Conservation (phyloP, 2,888 invertebrate genomes). For the Peribatodes rhomboidaria region DNA sequence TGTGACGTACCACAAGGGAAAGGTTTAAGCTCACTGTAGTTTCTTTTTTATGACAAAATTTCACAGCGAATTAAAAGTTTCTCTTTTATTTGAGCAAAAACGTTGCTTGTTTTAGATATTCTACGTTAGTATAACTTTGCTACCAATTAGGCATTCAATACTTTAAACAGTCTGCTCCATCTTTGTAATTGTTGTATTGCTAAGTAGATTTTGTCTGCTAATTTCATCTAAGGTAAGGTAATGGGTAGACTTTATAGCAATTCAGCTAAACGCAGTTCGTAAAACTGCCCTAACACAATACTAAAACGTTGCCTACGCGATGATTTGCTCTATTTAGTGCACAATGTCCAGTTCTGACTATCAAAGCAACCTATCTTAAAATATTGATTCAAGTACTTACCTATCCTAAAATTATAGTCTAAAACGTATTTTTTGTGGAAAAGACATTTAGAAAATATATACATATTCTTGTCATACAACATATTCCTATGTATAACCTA, state of each 20-base stretch:
- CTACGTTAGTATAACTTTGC: not conserved
- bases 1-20: conserved; percentile 8
- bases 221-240: conserved; percentile 33
- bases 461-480: too few species aligned
- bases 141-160: conserved; percentile 6
- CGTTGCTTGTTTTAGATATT: not conserved
- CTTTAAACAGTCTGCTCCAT: not conserved
- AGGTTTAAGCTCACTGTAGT: not conserved
- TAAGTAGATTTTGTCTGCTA: conserved; percentile 12
- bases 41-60: not conserved
- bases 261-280: conserved; percentile 54
- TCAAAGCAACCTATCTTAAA: conserved; percentile 8
- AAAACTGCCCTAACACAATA: conserved; percentile 75
- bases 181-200: conserved; percentile 9
- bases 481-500: too few species aligned
- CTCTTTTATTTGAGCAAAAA: not conserved
- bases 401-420: not conserved
- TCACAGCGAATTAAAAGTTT: not conserved
- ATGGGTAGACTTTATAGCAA: conserved; percentile 46
- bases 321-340: conserved; percentile 43
- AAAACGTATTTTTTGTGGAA: not conserved
- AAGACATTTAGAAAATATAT: too few species aligned
- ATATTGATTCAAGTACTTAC: not conserved
- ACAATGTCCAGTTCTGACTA: conserved; percentile 19
- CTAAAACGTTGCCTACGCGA: conserved; percentile 51